Evolutionary conservation across 2,888 invertebrate genomes (phyloP).

Genomic region (Cylloceria caligata): DNA sequence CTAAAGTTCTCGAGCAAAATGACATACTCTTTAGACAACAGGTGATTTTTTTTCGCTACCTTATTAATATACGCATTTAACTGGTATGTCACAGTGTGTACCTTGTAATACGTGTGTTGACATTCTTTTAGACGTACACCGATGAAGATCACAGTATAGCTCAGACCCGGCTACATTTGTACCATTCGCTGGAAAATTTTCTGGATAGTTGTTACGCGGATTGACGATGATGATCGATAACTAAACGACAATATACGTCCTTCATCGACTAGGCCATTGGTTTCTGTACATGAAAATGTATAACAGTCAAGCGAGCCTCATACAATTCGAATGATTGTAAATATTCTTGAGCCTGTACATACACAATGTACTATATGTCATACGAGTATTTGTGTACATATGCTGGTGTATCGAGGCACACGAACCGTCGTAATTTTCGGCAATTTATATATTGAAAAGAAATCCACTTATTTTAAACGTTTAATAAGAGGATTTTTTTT

Average conservation of each 20-base stretch:
- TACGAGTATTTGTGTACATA: slow-evolving; percentile 17
- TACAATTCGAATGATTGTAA: slow-evolving; percentile 51
- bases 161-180: slow-evolving; percentile 94
- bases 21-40: slow-evolving; percentile 97
- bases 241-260: background rate
- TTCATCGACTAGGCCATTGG: slow-evolving; percentile 60
- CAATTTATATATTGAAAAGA: background rate
- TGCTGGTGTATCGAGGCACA: background rate
- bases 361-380: slow-evolving; percentile 46
- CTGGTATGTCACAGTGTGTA: no score
- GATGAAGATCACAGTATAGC: slow-evolving; percentile 96
- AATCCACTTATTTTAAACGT: background rate
- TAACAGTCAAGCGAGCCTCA: background rate
- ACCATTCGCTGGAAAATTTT: slow-evolving; percentile 95
- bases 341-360: slow-evolving; percentile 63
- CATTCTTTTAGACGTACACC: slow-evolving; percentile 91
- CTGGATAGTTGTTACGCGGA: slow-evolving; percentile 87
- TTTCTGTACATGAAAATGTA: background rate
- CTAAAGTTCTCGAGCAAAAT: slow-evolving; percentile 92
- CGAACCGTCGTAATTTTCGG: slow-evolving; percentile 49
- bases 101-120: slow-evolving; percentile 72
- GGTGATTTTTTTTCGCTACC: slow-evolving; percentile 86
- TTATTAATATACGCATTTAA: background rate
- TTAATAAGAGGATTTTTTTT: background rate
- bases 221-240: slow-evolving; percentile 54